A percentile compares a stretch with the other conserved stretches of the same genome.
phyloP scores from a whole-genome alignment of 1,140 invertebrate species.

The Magallana ariakensis region DNA sequence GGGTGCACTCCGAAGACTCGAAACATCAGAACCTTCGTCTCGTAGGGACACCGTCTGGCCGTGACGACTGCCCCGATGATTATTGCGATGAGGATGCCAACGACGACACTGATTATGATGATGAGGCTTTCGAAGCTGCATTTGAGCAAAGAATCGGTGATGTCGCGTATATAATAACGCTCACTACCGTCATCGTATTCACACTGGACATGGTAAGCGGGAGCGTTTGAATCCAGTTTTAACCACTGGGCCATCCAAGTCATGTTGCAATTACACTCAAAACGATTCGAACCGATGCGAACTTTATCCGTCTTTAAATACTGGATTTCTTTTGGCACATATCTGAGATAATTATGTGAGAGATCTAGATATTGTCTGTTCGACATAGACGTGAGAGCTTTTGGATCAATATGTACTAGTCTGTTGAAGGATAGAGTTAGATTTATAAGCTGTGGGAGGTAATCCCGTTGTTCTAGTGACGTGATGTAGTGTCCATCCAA shows the following conservation, averaged over 20 bases:
- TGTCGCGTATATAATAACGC: constrained; percentile 45
- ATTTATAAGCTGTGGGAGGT: constrained; percentile 47
- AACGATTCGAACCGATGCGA: constrained; percentile 40
- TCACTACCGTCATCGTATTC: constrained; percentile 38
- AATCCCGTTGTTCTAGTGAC: constrained; percentile 49
- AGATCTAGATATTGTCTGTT: constrained; percentile 43
- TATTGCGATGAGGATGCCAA: constrained; percentile 47
- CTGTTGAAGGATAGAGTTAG: constrained; percentile 57
- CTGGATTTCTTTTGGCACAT: constrained; percentile 52
- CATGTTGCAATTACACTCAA: constrained; percentile 59
- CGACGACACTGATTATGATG: constrained; percentile 53
- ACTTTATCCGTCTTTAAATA: constrained; percentile 39
- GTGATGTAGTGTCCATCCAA: constrained; percentile 57
- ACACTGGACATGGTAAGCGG: constrained; percentile 50
- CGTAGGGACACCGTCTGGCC: constrained; percentile 64
- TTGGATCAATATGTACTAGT: constrained; percentile 45
- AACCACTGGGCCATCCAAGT: constrained; percentile 61
- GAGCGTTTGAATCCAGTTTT: constrained; percentile 36
- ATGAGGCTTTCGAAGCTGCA: constrained; percentile 54
- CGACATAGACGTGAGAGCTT: constrained; percentile 37
- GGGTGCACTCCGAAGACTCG: constrained; percentile 61
- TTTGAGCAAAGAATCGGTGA: constrained; percentile 47
- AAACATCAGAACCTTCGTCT: constrained; percentile 65
- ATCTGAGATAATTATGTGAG: constrained; percentile 45
- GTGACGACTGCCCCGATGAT: constrained; percentile 55